Base-by-base conservation (phyloP, 2,113 vertebrate genomes). In the Phyllostomus discolor region DNA sequence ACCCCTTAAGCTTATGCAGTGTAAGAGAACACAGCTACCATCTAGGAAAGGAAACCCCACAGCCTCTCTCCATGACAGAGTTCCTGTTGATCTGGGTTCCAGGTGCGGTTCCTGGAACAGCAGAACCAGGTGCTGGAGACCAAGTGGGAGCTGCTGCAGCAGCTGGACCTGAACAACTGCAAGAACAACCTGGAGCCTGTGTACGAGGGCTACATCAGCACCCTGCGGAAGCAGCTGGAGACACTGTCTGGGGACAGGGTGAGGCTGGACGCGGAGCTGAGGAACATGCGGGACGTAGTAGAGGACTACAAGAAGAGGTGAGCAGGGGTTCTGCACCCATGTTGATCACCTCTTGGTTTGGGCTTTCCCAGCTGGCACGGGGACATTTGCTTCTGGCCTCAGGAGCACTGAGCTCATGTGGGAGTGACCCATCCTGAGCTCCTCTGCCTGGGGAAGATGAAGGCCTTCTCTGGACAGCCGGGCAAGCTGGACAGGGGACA, bases 221-320 rank as follows among this genome's bases (percentile, higher is more conserved):
- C 98, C 98, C 97, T 99, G 98, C 98, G 98, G 91, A 98, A 99
- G 94, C 99, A 99, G 98, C 97, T 99, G 11, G 99, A 99, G 52
- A 98, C 96, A 0, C 98, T 99, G 93, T 99, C 97, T 3, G 99
- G 97, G 0, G 99, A 99, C 98, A 98, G 99, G 75, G 91, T 98
- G 38, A 98, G 99, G 97, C 98, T 99, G 98, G 99, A 99, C 0
- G 98, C 98, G 24, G 99, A 99, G 91, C 98, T 99, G 81, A 99
- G 96, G 97, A 99, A 97, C 98, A 99, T 99, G 99, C 99, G 99
- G 95, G 98, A 98, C 62, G 86, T 99, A 0, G 99, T 99, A n/a
- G 99, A 99, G 96, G 99, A 99, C 97, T 99, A 99, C 96, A 99
- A 99, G 98, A 99, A 80, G 93, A 99, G 99, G 99, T 99, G 97